These are phyloP conservation scores for Panagrolaimus sp. DNA, from an alignment of 1,140 invertebrate species.

Conservation along the genomic window DNA sequence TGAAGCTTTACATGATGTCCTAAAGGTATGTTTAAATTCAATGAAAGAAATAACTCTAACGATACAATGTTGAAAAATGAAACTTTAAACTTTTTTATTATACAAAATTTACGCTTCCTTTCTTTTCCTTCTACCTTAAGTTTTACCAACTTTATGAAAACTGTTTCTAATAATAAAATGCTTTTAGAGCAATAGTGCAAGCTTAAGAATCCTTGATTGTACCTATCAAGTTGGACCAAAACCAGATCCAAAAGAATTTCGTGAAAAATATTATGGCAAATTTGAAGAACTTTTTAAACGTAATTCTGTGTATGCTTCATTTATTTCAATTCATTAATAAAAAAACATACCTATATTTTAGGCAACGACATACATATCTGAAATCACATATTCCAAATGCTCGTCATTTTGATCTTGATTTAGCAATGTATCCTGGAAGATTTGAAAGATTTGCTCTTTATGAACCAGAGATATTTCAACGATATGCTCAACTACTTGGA, in stretches of 20 bases:
- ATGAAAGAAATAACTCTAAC: too few species aligned
- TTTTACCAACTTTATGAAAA: too few species aligned
- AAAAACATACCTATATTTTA: background rate
- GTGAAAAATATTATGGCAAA: constrained; percentile 31
- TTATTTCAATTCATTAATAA: background rate
- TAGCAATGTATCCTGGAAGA: constrained; percentile 40
- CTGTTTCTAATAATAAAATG: too few species aligned
- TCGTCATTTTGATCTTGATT: constrained; percentile 38
- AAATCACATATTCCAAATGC: constrained; percentile 41
- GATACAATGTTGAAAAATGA: too few species aligned
- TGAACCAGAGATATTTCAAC: constrained; percentile 46
- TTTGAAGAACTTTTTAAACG: constrained; percentile 35
- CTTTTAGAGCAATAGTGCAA: constrained; percentile 18
- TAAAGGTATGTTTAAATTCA: too few species aligned
- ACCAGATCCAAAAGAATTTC: constrained; percentile 31
- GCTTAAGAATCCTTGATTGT: constrained; percentile 27
- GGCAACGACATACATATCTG: constrained; percentile 21
- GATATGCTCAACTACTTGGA: constrained; percentile 48
- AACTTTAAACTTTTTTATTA: too few species aligned
- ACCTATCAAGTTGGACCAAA: constrained; percentile 31
- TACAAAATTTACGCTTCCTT: too few species aligned
- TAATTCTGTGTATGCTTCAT: constrained; percentile 14
- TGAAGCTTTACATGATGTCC: too few species aligned
- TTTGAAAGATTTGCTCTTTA: constrained; percentile 47
- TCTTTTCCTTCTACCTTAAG: background rate